Percentiles rank a stretch among this genome's conserved stretches.
Evolutionary conservation across 2,797 vertebrate species (phyloP).

Genomic region (Notolabrus celidotus): DNA sequence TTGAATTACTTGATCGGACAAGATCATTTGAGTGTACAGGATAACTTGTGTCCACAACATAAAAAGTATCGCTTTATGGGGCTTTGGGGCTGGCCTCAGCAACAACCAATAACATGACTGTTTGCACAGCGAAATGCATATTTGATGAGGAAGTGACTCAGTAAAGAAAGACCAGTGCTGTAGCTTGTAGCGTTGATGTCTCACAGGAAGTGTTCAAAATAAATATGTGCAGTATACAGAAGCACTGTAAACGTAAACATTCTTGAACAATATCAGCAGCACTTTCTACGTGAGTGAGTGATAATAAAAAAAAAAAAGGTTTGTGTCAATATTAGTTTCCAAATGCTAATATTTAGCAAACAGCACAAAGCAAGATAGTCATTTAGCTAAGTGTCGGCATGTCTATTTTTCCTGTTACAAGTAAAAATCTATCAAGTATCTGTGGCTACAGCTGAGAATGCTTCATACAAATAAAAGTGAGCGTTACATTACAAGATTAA

Average conservation of each 20-base stretch:
- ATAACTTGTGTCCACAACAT: too few species aligned
- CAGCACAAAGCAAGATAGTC: background rate
- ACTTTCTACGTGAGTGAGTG: background rate
- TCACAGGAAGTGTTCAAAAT: background rate
- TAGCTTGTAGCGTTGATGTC: too few species aligned
- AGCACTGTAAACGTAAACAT: slow-evolving; percentile 1
- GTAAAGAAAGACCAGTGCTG: too few species aligned
- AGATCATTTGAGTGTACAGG: too few species aligned
- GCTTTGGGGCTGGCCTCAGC: background rate
- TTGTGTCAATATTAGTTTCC: background rate
- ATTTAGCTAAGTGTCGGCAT: background rate
- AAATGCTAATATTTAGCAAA: background rate
- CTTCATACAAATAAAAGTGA: too few species aligned
- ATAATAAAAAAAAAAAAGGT: too few species aligned
- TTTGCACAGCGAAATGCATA: slow-evolving; percentile 2
- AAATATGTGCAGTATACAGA: background rate
- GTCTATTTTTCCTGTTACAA: background rate
- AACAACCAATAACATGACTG: background rate
- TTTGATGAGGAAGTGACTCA: background rate
- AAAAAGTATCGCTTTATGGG: too few species aligned
- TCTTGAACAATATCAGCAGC: background rate
- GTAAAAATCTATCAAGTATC: background rate
- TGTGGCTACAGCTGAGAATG: too few species aligned
- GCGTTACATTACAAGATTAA: too few species aligned
- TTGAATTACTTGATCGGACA: too few species aligned